Evolutionary conservation across 2,113 vertebrate genomes (phyloP), one percentile per base, ranked within the genome.

Genomic region (Azemiops feae): DNA sequence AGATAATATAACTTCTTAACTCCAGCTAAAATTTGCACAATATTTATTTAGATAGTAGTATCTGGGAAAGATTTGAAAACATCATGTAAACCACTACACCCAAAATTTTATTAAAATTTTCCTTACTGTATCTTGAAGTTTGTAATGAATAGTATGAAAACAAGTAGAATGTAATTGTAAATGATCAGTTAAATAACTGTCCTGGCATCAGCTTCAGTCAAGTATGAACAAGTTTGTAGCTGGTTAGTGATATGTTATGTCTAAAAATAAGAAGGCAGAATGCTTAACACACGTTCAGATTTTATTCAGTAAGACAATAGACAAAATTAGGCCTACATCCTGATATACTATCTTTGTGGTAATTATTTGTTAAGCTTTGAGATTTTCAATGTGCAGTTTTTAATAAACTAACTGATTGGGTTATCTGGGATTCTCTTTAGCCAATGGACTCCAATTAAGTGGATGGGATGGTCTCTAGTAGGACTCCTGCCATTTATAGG

Each of bases 281-380:
- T 92, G 45, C 58, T 92, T 53, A 74, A 74, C 39, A 54, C 88
- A 88, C 0, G 25, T 45, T 74, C 50, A 85, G 23, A 57, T 92
- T 89, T 92, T 69, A 86, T 90, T 93, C 88, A 60, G 43, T 90
- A 53, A 52, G 25, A 14, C 34, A 22, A 27, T 89, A 25, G 53
- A 39, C 86, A 88, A 34, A 47, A 25, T 88, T 54, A 30, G 47
- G 43, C 87, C 57, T 88, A 69, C 47, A 69, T 52, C 54, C 69
- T 27, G 69, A 92, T 92, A 88, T 74, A 88, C 53, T 34, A 47
- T 87, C 20, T 39, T 92, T 87, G 55, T 64, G 54, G 74, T 91
- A 45, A 87, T 92, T 89, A 58, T 45, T 89, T 89, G 69, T 90
- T 86, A 93, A 90, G 53, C 27, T 52, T 90, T 86, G 30, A 54